These are phyloP conservation scores for Mamestra configurata DNA, from an alignment of 1,140 invertebrate species.

Conservation along the genomic window DNA sequence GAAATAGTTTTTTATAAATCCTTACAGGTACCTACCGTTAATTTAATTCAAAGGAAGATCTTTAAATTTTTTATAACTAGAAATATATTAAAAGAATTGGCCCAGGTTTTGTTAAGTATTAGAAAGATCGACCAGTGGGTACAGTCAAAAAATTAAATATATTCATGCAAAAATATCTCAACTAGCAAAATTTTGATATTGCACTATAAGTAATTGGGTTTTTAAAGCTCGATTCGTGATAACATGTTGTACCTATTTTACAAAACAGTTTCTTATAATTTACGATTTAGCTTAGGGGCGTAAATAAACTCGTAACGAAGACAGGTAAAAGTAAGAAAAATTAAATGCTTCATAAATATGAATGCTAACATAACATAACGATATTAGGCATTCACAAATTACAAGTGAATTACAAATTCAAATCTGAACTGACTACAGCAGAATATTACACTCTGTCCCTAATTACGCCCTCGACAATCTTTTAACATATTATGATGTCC, in stretches of 20 bases:
- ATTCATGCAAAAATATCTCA: conserved; percentile 40
- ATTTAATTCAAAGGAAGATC: conserved; percentile 33
- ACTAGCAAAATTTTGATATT: conserved; percentile 48
- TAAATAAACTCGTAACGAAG: conserved; percentile 27
- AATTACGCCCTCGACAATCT: conserved; percentile 21
- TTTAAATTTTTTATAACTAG: conserved; percentile 23
- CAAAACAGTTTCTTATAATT: conserved; percentile 25
- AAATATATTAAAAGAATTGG: conserved; percentile 37
- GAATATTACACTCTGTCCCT: conserved; percentile 25
- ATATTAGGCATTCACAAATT: conserved; percentile 18
- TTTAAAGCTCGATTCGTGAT: conserved; percentile 57
- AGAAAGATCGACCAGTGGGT: conserved; percentile 5
- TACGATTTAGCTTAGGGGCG: conserved; percentile 6
- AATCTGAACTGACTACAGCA: neutral
- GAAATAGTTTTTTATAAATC: neutral
- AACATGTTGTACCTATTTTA: conserved; percentile 29
- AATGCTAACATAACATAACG: conserved; percentile 7
- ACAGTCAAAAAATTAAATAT: conserved; percentile 35
- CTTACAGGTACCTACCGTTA: conserved; percentile 8
- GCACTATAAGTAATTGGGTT: conserved; percentile 47
- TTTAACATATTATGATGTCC: conserved; percentile 45
- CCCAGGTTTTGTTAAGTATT: conserved; percentile 35
- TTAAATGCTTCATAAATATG: conserved; percentile 31
- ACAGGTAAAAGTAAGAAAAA: neutral
- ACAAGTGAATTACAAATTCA: conserved; percentile 14